Percentiles rank a stretch among this genome's conserved stretches.
Conservation (phyloP, 2,797 vertebrate species). For the Sebastes reedi region DNA sequence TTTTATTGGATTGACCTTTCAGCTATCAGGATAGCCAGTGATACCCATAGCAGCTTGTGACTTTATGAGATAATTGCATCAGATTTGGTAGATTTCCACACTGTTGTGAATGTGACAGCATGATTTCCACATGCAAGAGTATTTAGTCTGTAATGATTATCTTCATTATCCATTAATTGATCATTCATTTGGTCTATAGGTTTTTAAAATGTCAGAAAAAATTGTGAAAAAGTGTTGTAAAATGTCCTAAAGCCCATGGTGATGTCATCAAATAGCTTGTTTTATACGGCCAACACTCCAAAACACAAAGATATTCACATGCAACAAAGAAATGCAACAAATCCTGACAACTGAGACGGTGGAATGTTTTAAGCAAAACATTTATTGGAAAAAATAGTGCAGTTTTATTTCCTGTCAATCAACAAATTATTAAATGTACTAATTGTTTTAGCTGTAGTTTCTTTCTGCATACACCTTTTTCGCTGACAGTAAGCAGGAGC, state of each 20-base stretch:
- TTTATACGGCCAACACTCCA: neutral
- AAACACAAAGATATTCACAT: neutral
- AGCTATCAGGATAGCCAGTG: neutral
- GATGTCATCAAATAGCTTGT: neutral
- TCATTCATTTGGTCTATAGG: neutral
- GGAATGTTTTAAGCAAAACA: neutral
- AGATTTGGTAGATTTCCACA: neutral
- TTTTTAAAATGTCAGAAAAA: neutral
- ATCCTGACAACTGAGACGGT: neutral
- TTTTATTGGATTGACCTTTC: neutral
- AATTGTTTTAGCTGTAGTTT: neutral
- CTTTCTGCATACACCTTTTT: neutral
- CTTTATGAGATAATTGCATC: neutral
- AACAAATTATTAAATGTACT: fast-evolving
- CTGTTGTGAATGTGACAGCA: no score
- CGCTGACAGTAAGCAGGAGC: neutral
- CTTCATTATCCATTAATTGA: neutral
- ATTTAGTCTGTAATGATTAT: neutral
- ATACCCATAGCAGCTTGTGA: neutral
- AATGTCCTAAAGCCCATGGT: neutral
- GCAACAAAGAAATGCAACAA: neutral
- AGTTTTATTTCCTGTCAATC: neutral
- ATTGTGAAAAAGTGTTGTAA: neutral
- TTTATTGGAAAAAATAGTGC: neutral
- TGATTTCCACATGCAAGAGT: neutral